Base-by-base conservation (phyloP, 2,797 vertebrate genomes). In the Enoplosus armatus region DNA sequence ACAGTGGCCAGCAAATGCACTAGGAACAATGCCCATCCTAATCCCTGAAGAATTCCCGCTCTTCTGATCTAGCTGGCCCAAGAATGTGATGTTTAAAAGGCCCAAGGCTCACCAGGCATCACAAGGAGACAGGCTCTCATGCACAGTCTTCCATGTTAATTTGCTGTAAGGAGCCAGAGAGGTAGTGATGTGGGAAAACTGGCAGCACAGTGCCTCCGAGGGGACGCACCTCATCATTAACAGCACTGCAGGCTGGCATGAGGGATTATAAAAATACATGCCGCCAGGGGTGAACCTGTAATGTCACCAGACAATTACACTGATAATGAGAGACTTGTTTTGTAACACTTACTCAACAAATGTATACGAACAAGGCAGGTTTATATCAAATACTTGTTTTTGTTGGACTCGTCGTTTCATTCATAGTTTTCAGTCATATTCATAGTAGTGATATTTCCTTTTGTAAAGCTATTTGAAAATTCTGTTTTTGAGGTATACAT, bases 21-120 rank as follows among this genome's bases (percentile, higher is more conserved):
- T 35, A 77, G 76, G 89, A 95, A 95, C 93, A 95, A 93, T 95
- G 90, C 85, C 83, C 85, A 80, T 88, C 86, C 87, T 95, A 95
- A 95, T 95, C 94, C 93, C 92, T 8, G 82, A 94, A 94, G 94
- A 95, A 95, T 95, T 95, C 85, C 87, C 71, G 78, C 83, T 84
- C 77, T 86, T 95, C 90, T 92, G 94, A 94, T 94, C 89, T 92
- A 70, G 83, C 77, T 85, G 85, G 86, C 76, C 78, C 58, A 85
- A 92, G 92, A 93, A 93, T 93, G 92, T 62, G 77, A 88, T 83
- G 77, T 88, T 90, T 91, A 80, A 93, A 94, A 92, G 85, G 85
- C 89, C 26, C 3, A 75, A 89, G 87, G 89, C 89, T 91, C 84
- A 77, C 78, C 62, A 70, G 84, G 88, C 90, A 91, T 93, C 83